phyloP scores from a whole-genome alignment of 2,888 invertebrate species.

The Creontiades dilutus region DNA sequence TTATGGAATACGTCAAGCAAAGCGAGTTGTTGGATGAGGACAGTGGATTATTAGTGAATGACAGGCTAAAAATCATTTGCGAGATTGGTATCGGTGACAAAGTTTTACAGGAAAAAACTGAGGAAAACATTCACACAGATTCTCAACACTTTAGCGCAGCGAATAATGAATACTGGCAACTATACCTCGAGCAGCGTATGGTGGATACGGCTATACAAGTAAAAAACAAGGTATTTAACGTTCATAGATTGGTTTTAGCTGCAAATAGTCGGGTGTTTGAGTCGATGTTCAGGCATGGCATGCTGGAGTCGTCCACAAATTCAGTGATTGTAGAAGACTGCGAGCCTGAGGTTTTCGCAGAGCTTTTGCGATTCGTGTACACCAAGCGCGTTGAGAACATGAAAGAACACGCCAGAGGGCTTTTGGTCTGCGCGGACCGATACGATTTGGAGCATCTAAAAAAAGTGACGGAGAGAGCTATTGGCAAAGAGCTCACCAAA shows the following conservation, averaged over 20 bases:
- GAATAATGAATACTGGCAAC: neutral
- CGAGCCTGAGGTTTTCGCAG: conserved; percentile 39
- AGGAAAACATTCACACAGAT: neutral
- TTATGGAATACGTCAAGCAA: conserved; percentile 1
- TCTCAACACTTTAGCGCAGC: neutral
- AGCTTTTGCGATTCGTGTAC: conserved; percentile 33
- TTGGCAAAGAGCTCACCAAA: neutral
- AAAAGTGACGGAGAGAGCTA: neutral
- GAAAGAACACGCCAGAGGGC: neutral
- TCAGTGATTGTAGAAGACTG: neutral
- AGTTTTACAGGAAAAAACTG: neutral
- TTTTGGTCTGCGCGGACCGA: conserved; percentile 16
- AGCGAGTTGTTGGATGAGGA: neutral
- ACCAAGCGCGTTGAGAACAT: neutral
- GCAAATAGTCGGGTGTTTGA: conserved; percentile 2
- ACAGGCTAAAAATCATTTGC: neutral
- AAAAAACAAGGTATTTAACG: neutral
- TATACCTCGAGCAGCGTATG: neutral
- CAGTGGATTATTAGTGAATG: neutral
- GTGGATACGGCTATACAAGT: neutral
- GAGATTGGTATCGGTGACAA: neutral
- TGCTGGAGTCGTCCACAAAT: conserved; percentile 14
- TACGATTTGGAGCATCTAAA: conserved; percentile 24
- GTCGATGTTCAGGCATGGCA: conserved; percentile 17
- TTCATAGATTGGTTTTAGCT: conserved; percentile 50